A percentile compares a stretch with the other conserved stretches of the same genome.
These are phyloP conservation scores for Crotalus viridis DNA, from an alignment of 2,113 vertebrate species.

Conservation along the genomic window DNA sequence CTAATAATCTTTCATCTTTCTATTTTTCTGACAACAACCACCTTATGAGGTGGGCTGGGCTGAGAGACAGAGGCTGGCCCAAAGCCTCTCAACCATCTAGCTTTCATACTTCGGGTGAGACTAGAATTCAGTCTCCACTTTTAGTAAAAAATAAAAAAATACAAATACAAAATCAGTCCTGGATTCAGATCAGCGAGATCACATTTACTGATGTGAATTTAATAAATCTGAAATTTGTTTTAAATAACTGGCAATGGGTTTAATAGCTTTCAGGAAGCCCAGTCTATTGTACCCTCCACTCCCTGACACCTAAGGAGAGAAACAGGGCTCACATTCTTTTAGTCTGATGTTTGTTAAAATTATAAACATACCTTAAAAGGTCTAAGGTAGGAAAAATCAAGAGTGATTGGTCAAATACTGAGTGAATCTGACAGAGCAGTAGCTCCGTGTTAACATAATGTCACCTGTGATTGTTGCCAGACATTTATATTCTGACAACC, in stretches of 20 bases:
- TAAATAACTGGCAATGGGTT: not conserved
- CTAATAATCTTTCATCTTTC: not conserved
- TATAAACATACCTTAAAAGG: constrained; percentile 24
- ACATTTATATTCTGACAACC: constrained; percentile 37
- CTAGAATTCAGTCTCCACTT: not conserved
- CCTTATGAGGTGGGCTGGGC: not conserved
- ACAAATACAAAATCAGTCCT: not conserved
- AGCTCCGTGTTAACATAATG: constrained; percentile 48
- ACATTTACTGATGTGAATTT: not conserved
- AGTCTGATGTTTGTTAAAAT: constrained; percentile 27
- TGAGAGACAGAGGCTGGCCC: not conserved
- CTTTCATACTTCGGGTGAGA: not conserved
- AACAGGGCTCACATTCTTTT: not conserved
- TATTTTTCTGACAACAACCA: not conserved
- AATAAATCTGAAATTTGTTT: not conserved
- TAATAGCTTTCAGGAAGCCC: not conserved
- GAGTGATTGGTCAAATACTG: constrained; percentile 28
- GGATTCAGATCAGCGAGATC: not conserved
- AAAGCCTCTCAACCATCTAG: not conserved
- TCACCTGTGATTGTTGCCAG: constrained; percentile 39
- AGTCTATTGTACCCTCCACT: not conserved
- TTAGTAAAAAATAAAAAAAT: not conserved
- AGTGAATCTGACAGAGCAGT: constrained; percentile 50
- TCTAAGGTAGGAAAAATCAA: constrained; percentile 44
- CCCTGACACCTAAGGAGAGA: not conserved